Evolutionary conservation across 2,113 vertebrate genomes (phyloP), one percentile per base, ranked within the genome.

Genomic region (Antechinus flavipes): DNA sequence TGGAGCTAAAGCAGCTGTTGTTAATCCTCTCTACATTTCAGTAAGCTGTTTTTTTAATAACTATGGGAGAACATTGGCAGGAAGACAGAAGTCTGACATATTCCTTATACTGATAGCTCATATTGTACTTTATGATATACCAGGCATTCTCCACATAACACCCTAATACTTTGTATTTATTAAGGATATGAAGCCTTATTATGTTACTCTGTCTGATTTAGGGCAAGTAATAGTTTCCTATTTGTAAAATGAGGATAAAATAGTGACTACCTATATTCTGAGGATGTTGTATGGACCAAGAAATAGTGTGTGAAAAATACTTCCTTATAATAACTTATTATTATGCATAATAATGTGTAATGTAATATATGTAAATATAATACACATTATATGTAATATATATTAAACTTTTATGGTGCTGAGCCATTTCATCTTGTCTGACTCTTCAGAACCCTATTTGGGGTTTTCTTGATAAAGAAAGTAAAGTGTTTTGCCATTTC

Each of bases 11-110:
- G n/a, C 25, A 55, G 56, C 10, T 27, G 89, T 61, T 22, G 27
- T 35, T 23, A n/a, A 24, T 6, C 46, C 10, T 25, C 35, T 68
- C 90, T 56, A 30, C n/a, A 49, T 30, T 94, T 93, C 35, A 26
- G 61, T 93, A 91, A 50, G 46, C 55, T 94, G 52, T 50, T 76
- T 52, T 58, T 89, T 90, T 90, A 89, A 46, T 90, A 42, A 27
- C 26, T 49, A 54, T 26, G 42, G 56, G 14, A 30, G 24, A 30
- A 30, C 10, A n/a, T 25, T 91, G 47, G 26, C 35, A 1, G 22
- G 68, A 93, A 96, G 56, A 54, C n/a, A 54, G 30, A 35, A 35
- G 3, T 30, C 58, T 68, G 58, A 14, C 27, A 68, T 35, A 35
- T 14, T 76, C 35, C 35, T 76, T 76, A 76, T 76, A 76, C 19